Percentiles rank a stretch among this genome's conserved stretches.
phyloP scores from a whole-genome alignment of 1,140 invertebrate genomes.

The Lutraria rhynchaena region DNA sequence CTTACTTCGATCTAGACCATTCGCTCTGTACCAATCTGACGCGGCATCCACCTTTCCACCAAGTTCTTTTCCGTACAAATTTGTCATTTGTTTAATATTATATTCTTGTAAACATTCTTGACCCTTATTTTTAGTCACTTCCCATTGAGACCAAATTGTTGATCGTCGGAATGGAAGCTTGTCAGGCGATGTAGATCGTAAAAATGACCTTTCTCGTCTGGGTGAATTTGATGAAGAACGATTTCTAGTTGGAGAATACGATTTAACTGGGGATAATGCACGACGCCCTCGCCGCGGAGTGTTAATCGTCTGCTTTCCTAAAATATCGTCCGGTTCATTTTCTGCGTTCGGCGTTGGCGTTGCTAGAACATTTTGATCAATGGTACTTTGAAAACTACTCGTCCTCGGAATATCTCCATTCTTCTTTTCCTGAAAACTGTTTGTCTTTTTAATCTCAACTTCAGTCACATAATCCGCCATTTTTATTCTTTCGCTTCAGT shows the following conservation, averaged over 20 bases:
- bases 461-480: constrained; percentile 42
- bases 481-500: not conserved
- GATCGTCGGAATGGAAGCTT: constrained; percentile 49
- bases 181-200: constrained; percentile 49
- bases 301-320: constrained; percentile 1
- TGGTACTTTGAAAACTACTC: constrained; percentile 46
- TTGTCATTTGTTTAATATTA: constrained; percentile 52
- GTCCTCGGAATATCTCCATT: constrained; percentile 33
- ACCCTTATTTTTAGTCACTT: constrained; percentile 33
- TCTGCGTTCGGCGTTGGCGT: not conserved
- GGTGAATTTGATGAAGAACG: constrained; percentile 31
- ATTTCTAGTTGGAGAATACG: constrained; percentile 46
- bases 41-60: constrained; percentile 48
- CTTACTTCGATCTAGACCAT: constrained; percentile 53
- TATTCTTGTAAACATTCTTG: constrained; percentile 53
- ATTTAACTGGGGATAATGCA: constrained; percentile 2
- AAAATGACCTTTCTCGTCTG: constrained; percentile 46
- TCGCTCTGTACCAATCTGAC: constrained; percentile 45
- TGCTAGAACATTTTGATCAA: constrained; percentile 29
- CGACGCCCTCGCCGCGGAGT: constrained; percentile 6
- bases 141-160: constrained; percentile 50
- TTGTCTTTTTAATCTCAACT: constrained; percentile 8
- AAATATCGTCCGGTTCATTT: constrained; percentile 35
- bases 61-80: constrained; percentile 49
- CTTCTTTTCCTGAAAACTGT: not conserved